These are phyloP conservation scores for Zootoca vivipara DNA, from an alignment of 2,113 vertebrate genomes.

Conservation along the genomic window DNA sequence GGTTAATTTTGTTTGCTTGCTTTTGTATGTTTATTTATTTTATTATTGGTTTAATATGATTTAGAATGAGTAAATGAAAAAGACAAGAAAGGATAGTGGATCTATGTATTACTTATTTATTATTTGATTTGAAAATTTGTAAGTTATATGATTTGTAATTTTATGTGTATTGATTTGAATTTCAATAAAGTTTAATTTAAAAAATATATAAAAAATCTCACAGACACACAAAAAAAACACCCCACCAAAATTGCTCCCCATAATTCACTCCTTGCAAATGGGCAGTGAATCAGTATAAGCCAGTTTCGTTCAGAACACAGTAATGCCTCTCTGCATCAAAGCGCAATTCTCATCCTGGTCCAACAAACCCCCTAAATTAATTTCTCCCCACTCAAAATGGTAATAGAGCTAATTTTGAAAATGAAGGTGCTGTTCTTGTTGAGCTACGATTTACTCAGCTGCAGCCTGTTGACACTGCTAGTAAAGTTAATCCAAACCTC, in stretches of 20 bases:
- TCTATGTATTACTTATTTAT: too few species aligned
- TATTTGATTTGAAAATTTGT: too few species aligned
- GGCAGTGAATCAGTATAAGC: background rate
- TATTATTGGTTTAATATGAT: too few species aligned
- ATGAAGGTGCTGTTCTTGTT: background rate
- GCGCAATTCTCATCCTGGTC: background rate
- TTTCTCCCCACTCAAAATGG: background rate
- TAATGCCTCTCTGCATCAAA: background rate
- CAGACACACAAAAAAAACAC: too few species aligned
- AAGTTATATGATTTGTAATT: too few species aligned
- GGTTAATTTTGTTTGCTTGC: too few species aligned
- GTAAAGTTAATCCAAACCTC: slow-evolving; percentile 16
- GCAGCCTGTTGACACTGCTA: background rate
- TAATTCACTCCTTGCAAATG: background rate
- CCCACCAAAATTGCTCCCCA: background rate
- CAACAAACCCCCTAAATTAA: accelerated
- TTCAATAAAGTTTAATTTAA: too few species aligned
- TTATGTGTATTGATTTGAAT: too few species aligned
- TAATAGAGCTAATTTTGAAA: background rate
- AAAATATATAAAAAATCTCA: too few species aligned
- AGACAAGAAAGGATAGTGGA: too few species aligned
- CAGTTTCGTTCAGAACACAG: background rate
- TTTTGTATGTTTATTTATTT: too few species aligned
- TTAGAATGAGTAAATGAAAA: too few species aligned
- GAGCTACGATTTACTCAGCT: background rate